Conservation (phyloP, 2,888 invertebrate species). For the Melolontha melolontha region DNA sequence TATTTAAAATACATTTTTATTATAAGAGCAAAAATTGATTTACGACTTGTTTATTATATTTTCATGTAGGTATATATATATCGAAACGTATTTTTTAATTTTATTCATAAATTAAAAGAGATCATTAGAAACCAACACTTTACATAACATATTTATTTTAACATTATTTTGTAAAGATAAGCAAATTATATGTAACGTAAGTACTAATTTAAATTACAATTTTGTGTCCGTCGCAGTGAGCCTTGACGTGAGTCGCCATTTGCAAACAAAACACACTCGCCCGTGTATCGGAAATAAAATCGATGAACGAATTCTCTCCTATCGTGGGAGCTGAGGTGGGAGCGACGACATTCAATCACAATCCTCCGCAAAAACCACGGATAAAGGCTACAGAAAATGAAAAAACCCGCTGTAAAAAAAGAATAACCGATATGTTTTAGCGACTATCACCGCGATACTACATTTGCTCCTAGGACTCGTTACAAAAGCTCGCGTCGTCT, state of each 20-base stretch:
- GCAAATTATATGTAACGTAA: conserved; percentile 6
- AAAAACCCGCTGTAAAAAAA: conserved; percentile 20
- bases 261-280: conserved; percentile 41
- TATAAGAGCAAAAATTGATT: too few relatives aligned
- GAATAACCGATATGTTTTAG: conserved; percentile 22
- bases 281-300: conserved; percentile 48
- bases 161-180: not conserved
- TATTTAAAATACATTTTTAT: too few relatives aligned
- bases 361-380: conserved; percentile 38
- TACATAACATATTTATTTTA: too few relatives aligned
- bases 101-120: too few relatives aligned
- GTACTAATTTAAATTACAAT: conserved; percentile 25
- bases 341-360: conserved; percentile 42
- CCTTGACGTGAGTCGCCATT: conserved; percentile 43
- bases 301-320: conserved; percentile 45
- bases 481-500: conserved; percentile 37
- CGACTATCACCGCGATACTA: conserved; percentile 40
- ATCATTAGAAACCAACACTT: too few relatives aligned
- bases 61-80: too few relatives aligned
- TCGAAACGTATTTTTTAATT: too few relatives aligned
- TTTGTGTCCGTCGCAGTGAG: conserved; percentile 25
- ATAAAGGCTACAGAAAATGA: conserved; percentile 31
- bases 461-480: conserved; percentile 21
- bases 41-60: too few relatives aligned
- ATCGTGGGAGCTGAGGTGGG: conserved; percentile 36